These are phyloP conservation scores for Passer montanus DNA, from an alignment of 2,113 vertebrate genomes.

Conservation along the genomic window DNA sequence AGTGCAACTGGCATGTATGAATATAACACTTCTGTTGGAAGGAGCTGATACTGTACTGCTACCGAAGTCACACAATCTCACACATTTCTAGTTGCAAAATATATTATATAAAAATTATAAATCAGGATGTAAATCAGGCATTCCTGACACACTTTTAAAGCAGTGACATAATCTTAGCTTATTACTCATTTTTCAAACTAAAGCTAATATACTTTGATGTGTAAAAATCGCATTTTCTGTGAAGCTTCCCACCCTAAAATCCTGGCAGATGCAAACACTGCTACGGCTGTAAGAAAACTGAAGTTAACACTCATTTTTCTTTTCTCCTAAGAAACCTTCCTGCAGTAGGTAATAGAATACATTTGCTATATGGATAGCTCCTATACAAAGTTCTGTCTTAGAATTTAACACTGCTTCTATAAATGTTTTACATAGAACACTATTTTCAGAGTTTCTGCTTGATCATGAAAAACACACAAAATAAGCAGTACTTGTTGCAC, in stretches of 20 bases:
- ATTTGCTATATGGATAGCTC: not conserved
- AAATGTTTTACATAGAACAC: not conserved
- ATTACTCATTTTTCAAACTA: not conserved
- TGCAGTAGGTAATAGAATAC: not conserved
- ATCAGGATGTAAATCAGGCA: not conserved
- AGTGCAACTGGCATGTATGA: not conserved
- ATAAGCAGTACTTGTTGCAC: not conserved
- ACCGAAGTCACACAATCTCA: not conserved
- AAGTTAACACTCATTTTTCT: not conserved
- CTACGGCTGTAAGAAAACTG: not conserved
- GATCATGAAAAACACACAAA: not conserved
- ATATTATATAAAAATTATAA: not conserved
- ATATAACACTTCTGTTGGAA: not conserved
- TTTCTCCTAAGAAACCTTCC: not conserved
- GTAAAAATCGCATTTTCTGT: not conserved
- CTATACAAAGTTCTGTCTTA: not conserved
- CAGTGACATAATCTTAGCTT: not conserved
- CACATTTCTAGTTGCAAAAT: not conserved
- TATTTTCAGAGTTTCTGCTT: not conserved
- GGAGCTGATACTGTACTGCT: not conserved
- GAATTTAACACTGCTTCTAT: not conserved
- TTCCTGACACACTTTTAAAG: not conserved
- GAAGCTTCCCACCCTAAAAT: not conserved
- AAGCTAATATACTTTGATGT: not conserved
- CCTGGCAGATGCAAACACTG: not conserved